phyloP scores from a whole-genome alignment of 2,888 invertebrate species.

The Epinotia nisella region DNA sequence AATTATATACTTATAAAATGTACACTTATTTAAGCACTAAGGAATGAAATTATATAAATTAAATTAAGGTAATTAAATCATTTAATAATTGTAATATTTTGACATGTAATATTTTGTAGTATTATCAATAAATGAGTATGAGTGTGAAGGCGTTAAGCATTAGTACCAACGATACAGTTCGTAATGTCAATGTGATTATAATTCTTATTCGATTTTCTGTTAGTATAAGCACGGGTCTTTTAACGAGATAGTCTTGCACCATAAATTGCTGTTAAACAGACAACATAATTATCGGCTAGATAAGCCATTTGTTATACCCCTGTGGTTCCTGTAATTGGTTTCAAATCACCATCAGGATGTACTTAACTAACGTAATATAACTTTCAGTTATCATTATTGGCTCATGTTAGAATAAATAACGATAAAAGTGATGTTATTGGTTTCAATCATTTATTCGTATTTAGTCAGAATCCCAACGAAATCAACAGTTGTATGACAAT shows the following conservation, averaged over 20 bases:
- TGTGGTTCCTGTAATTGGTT: conserved; percentile 36
- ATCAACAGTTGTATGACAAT: not conserved
- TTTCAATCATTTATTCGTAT: not conserved
- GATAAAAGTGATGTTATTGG: not conserved
- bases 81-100: too few relatives aligned
- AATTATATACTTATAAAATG: too few relatives aligned
- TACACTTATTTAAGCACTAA: too few relatives aligned
- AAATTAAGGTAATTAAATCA: too few relatives aligned
- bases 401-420: not conserved
- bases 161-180: not conserved
- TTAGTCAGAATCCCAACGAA: not conserved
- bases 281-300: conserved; percentile 37
- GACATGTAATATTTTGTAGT: too few relatives aligned
- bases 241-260: conserved; percentile 23
- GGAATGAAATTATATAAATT: too few relatives aligned
- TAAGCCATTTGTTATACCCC: conserved; percentile 37
- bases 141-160: too few relatives aligned
- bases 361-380: conserved; percentile 13
- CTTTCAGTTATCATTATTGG: not conserved
- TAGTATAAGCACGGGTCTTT: conserved; percentile 6
- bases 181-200: conserved; percentile 15
- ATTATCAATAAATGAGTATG: too few relatives aligned
- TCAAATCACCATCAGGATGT: conserved; percentile 19
- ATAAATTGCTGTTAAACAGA: conserved; percentile 41
- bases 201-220: conserved; percentile 9